phyloP scores from a whole-genome alignment of 2,888 invertebrate genomes.

The Altica lythri region DNA sequence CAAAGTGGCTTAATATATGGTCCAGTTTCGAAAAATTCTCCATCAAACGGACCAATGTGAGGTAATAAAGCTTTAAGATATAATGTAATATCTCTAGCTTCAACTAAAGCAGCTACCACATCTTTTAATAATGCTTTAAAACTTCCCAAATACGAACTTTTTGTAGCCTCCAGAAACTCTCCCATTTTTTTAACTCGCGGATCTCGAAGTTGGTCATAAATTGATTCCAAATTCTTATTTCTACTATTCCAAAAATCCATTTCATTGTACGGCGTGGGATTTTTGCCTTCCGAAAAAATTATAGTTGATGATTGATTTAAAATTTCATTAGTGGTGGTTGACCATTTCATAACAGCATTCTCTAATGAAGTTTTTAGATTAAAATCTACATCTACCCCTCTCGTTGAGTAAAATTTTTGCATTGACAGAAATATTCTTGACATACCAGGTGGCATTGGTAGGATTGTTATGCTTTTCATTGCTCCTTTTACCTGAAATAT shows the following conservation, averaged over 20 bases:
- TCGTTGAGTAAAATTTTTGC: slow-evolving; percentile 57
- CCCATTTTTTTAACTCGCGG: slow-evolving; percentile 84
- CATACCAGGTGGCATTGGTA: slow-evolving; percentile 83
- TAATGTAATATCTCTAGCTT: slow-evolving; percentile 82
- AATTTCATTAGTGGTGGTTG: slow-evolving; percentile 68
- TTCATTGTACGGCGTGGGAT: slow-evolving; percentile 75
- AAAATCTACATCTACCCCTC: slow-evolving; percentile 66
- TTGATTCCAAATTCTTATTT: slow-evolving; percentile 79
- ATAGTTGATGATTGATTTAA: slow-evolving; percentile 70
- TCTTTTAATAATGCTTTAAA: slow-evolving; percentile 70
- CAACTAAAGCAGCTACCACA: slow-evolving; percentile 77
- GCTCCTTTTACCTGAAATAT: slow-evolving; percentile 76
- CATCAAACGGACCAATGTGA: slow-evolving; percentile 74
- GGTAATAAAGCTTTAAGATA: slow-evolving; percentile 75
- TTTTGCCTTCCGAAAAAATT: slow-evolving; percentile 68
- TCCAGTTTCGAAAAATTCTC: slow-evolving; percentile 69
- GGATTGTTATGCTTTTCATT: slow-evolving; percentile 81
- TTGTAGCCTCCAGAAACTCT: slow-evolving; percentile 67
- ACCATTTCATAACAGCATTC: slow-evolving; percentile 86
- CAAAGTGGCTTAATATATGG: slow-evolving; percentile 69
- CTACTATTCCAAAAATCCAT: slow-evolving; percentile 81
- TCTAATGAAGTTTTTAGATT: slow-evolving; percentile 82
- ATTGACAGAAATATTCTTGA: slow-evolving; percentile 70
- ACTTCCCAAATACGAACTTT: slow-evolving; percentile 74
- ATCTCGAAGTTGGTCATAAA: slow-evolving; percentile 85